phyloP scores from a whole-genome alignment of 2,113 vertebrate genomes.

The Oncorhynchus clarkii region DNA sequence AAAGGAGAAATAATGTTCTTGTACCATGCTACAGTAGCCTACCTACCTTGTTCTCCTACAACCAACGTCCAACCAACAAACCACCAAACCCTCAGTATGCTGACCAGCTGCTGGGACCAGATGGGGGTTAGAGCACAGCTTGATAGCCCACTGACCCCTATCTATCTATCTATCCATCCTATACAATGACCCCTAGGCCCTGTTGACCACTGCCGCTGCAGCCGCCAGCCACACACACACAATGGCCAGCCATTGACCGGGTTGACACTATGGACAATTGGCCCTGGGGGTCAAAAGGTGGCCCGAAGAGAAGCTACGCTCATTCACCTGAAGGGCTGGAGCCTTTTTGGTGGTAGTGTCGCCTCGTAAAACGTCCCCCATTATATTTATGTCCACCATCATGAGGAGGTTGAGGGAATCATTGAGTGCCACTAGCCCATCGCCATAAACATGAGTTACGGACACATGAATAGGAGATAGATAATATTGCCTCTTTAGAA shows the following conservation, averaged over 20 bases:
- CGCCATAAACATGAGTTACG: conserved; percentile 66
- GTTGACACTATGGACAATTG: conserved; percentile 46
- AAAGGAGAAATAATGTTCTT: no score
- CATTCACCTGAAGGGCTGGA: conserved; percentile 65
- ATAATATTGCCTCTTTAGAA: conserved; percentile 49
- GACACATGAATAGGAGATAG: conserved; percentile 44
- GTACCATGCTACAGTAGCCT: no score
- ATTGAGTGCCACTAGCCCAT: conserved; percentile 44
- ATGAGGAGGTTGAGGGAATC: conserved; percentile 42
- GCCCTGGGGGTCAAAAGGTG: conserved; percentile 65
- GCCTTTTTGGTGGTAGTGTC: background rate
- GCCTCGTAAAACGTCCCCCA: conserved; percentile 60
- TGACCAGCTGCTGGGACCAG: conserved; percentile 74
- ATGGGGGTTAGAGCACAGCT: conserved; percentile 62
- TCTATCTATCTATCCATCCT: conserved; percentile 1
- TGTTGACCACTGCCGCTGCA: conserved; percentile 21
- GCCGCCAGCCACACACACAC: conserved; percentile 45
- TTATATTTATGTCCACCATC: conserved; percentile 47
- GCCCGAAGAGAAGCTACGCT: conserved; percentile 38
- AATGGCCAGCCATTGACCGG: conserved; percentile 55
- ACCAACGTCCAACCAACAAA: conserved; percentile 35
- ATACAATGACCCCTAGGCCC: conserved; percentile 50
- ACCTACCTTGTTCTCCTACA: no score
- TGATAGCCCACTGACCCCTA: conserved; percentile 55
- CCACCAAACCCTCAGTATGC: conserved; percentile 55